phyloP scores from a whole-genome alignment of 2,113 vertebrate species.

The Silurus glanis region DNA sequence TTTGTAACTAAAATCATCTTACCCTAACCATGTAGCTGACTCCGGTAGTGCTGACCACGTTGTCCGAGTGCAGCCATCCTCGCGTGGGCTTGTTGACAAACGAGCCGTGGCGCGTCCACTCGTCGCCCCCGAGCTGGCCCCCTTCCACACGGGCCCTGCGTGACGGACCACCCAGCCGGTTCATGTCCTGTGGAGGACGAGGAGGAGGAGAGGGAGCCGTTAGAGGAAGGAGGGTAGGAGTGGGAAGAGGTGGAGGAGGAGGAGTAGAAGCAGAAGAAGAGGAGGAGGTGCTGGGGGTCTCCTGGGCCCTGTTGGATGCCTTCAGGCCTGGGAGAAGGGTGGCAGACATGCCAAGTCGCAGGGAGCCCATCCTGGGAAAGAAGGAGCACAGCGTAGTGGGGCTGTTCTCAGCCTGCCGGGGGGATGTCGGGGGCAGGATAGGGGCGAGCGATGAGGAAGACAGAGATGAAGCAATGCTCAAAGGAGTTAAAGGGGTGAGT shows the following conservation, averaged over 20 bases:
- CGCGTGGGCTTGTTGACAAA: slow-evolving; percentile 97
- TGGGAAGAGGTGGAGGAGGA: slow-evolving; percentile 57
- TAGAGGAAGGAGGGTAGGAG: slow-evolving; percentile 53
- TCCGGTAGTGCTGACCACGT: slow-evolving; percentile 89
- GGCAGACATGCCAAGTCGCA: slow-evolving; percentile 85
- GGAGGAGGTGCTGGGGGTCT: slow-evolving; percentile 48
- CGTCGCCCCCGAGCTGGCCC: slow-evolving; percentile 93
- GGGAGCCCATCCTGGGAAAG: slow-evolving; percentile 89
- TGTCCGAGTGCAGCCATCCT: slow-evolving; percentile 94
- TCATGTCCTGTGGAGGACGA: slow-evolving; percentile 95
- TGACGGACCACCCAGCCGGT: slow-evolving; percentile 90
- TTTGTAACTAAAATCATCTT: slow-evolving; percentile 37
- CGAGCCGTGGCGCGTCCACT: slow-evolving; percentile 98
- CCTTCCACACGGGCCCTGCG: slow-evolving; percentile 95
- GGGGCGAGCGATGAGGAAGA: slow-evolving; percentile 86
- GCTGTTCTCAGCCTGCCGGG: slow-evolving; percentile 76
- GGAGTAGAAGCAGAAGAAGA: slow-evolving; percentile 62
- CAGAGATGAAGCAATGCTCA: slow-evolving; percentile 72
- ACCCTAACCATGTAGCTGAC: slow-evolving; percentile 87
- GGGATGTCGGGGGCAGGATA: slow-evolving; percentile 73
- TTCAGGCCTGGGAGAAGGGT: slow-evolving; percentile 78
- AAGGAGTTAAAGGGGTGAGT: slow-evolving; percentile 69
- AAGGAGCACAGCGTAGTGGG: slow-evolving; percentile 95
- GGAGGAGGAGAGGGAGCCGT: slow-evolving; percentile 78
- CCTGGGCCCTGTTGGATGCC: slow-evolving; percentile 61